Conservation (phyloP, 30 jellyfish, hydroid and myxozoan genomes). For the Sanderia malayensis region DNA sequence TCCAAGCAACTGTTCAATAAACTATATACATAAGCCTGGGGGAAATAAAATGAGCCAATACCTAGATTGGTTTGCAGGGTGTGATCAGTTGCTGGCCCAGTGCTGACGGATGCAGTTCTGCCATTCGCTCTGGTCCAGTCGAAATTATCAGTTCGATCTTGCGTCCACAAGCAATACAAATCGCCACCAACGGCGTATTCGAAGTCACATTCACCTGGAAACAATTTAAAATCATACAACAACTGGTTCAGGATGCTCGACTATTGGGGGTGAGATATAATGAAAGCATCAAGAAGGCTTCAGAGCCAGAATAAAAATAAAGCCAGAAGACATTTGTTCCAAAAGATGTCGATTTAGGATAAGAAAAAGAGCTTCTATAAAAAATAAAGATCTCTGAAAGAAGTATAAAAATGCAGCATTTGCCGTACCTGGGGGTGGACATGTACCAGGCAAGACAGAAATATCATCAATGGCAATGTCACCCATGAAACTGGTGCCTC, state of each 20-base stretch:
- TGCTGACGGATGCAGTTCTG: conserved; percentile 69
- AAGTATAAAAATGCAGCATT: too few relatives aligned
- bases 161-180: conserved; percentile 82
- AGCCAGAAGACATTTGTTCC: too few relatives aligned
- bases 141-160: conserved; percentile 77
- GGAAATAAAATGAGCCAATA: neutral
- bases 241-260: too few relatives aligned
- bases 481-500: conserved; percentile 86
- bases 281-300: too few relatives aligned
- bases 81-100: conserved; percentile 95
- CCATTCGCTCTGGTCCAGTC: conserved; percentile 95
- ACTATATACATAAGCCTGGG: too few relatives aligned
- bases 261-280: too few relatives aligned
- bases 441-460: conserved; percentile 50
- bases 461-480: conserved; percentile 93
- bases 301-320: too few relatives aligned
- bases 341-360: too few relatives aligned
- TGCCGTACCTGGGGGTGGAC: conserved; percentile 93
- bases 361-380: too few relatives aligned
- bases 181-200: conserved; percentile 66
- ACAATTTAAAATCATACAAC: too few relatives aligned
- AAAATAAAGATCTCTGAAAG: too few relatives aligned
- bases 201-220: conserved; percentile 81
- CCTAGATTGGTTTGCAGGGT: conserved; percentile 82
- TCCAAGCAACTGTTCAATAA: too few relatives aligned